Base-by-base conservation (phyloP, 1,140 invertebrate species). In the Varroa destructor region DNA sequence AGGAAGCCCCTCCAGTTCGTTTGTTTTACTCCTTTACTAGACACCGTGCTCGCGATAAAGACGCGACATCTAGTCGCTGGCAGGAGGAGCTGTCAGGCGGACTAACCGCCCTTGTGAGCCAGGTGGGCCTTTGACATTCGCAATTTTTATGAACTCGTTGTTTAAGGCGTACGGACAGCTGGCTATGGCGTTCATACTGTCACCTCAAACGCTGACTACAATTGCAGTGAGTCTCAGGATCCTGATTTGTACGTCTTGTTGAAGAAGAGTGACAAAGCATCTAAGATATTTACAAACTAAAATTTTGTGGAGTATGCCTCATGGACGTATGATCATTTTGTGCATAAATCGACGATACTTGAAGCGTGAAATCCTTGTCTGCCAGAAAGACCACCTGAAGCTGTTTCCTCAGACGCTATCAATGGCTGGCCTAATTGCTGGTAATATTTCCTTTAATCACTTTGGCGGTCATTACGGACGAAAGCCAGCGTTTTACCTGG, bases 121-220 rank as follows among this genome's bases (percentile, higher is more conserved):
- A 37, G 46, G 61, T 67, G 12, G 61, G 61, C 14, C 61, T 40
- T 37, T 67, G 61, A 37, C 61, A 67, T 40, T 67, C 0, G 61
- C 40, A 10, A 67, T 67, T 4, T 67, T 67, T 46, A 46, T 40
- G 40, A 67, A 67, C 61, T 67, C 61, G 14, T 12, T 67, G 40
- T 67, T 67, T 37, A 67, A 67, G 14, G 61, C 61, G 14, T 67
- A 1, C 61, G 61, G 61, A 67, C 61, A 67, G 61, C 61, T 67
- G 12, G 61, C 61, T 46, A 67, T 67, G 61, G 61, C 61, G 46
- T 67, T 67, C 8, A 67, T 67, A 37, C 36, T 67, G 61, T 37
- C 61, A 14, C 61, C 61, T 25, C 25, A 12, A 8, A 46, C 40
- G 61, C 40, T 40, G 14, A 12, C 61, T 67, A 25, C 37, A 67